Conservation (phyloP, 2,113 vertebrate genomes). For the Pristiophorus japonicus region DNA sequence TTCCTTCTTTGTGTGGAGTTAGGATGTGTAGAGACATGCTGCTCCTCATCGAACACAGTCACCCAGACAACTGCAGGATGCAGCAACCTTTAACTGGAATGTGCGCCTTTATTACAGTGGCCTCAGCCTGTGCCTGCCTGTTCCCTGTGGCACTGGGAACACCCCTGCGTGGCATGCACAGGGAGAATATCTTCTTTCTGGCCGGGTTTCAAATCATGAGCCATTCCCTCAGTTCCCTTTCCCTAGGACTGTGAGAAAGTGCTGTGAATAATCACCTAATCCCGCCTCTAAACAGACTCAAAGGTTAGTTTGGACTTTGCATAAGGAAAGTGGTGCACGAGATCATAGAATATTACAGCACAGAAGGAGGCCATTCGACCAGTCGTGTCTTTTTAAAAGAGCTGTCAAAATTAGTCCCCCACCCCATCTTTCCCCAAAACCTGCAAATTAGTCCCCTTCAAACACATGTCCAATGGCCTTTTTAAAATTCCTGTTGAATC, state of each 20-base stretch:
- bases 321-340: not conserved
- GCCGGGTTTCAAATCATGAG: not conserved
- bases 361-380: too few relatives aligned
- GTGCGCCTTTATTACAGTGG: not conserved
- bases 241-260: not conserved
- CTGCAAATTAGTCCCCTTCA: too few relatives aligned
- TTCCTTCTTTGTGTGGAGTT: not conserved
- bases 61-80: not conserved
- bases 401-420: too few relatives aligned
- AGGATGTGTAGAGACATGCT: not conserved
- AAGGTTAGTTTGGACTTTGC: not conserved
- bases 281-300: not conserved
- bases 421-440: too few relatives aligned
- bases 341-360: too few relatives aligned
- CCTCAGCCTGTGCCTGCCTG: not conserved
- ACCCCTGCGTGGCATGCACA: not conserved
- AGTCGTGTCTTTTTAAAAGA: too few relatives aligned
- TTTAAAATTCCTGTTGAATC: too few relatives aligned
- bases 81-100: constrained; percentile 13
- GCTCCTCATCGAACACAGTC: not conserved
- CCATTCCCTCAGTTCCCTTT: not conserved
- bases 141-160: not conserved
- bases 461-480: too few relatives aligned
- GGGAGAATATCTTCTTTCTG: not conserved
- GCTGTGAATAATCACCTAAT: not conserved